Base-by-base conservation (phyloP, 2,113 vertebrate species). In the Phylloscopus trochilus region DNA sequence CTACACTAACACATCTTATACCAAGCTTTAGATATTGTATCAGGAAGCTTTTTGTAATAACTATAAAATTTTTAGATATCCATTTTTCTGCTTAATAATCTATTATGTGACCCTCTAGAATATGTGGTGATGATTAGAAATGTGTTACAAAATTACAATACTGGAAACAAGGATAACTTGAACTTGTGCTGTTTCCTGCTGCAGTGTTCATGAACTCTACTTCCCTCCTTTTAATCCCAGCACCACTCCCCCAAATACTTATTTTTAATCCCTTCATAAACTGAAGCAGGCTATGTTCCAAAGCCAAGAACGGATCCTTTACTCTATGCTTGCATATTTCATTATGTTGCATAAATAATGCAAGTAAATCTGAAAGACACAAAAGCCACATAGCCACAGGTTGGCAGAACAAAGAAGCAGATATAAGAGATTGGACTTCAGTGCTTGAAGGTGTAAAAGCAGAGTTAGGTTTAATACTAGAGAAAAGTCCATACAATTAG, bases 341-440 rank as follows among this genome's bases (percentile, higher is more conserved):
- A 97, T 96, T 95, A 81, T 94, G 87, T 83, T 78, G n/a, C 89
- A 96, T 97, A 88, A 96, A 97, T 97, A 96, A 97, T 97, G 95
- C 90, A 97, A 46, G 78, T 92, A 95, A 96, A 97, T 95, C 96
- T 26, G 22, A 94, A 97, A 94, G 93, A 72, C 64, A 96, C 95
- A 96, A 95, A 96, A 96, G 96, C 89, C 92, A 78, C 85, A 46
- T 72, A 93, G 94, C 82, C 69, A 95, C 93, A 93, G 93, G 96
- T 96, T 95, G 91, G 72, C 90, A 82, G 90, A 95, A 96, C 81
- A 95, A 87, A 94, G 77, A 3, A 86, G 72, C 67, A 87, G 73
- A 74, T 92, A 83, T 37, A 93, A 75, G 96, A 92, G 95, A 82
- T n/a, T 84, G 73, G 75, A 41, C 94, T 91, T 82, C 77, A 86